Evolutionary conservation across 2,113 vertebrate genomes (phyloP).

Genomic region (Pseudorhombus dupliciocellatus): DNA sequence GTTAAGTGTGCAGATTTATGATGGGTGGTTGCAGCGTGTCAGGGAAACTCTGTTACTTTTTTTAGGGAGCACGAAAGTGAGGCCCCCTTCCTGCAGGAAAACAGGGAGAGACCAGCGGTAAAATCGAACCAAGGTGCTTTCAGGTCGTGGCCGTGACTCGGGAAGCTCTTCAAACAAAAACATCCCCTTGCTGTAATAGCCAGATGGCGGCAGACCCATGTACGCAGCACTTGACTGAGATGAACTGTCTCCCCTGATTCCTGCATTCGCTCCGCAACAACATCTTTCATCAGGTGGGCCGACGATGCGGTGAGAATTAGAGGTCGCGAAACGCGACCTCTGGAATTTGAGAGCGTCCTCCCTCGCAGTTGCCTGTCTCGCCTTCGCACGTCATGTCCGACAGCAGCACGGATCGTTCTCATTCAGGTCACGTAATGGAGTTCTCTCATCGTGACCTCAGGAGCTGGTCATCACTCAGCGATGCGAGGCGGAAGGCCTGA

Average conservation of each 20-base stretch:
- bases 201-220: conserved; percentile 43
- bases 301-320: conserved; percentile 24
- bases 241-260: conserved; percentile 38
- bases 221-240: conserved; percentile 35
- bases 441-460: conserved; percentile 28
- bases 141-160: conserved; percentile 43
- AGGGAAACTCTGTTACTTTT: conserved; percentile 58
- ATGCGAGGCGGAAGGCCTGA: conserved; percentile 16
- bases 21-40: conserved; percentile 38
- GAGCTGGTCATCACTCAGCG: conserved; percentile 45
- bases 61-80: conserved; percentile 54
- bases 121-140: conserved; percentile 51
- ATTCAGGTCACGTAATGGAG: conserved; percentile 49
- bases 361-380: conserved; percentile 54
- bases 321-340: conserved; percentile 41
- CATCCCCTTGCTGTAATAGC: conserved; percentile 6
- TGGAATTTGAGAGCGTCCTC: conserved; percentile 55
- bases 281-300: conserved; percentile 49
- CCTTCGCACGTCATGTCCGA: conserved; percentile 72
- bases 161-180: conserved; percentile 39
- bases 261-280: conserved; percentile 40
- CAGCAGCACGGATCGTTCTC: conserved; percentile 46
- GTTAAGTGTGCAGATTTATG: conserved; percentile 75
- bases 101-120: neutral
- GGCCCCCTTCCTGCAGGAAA: conserved; percentile 45